phyloP scores from a whole-genome alignment of 2,113 vertebrate genomes.

The Oriolus oriolus region DNA sequence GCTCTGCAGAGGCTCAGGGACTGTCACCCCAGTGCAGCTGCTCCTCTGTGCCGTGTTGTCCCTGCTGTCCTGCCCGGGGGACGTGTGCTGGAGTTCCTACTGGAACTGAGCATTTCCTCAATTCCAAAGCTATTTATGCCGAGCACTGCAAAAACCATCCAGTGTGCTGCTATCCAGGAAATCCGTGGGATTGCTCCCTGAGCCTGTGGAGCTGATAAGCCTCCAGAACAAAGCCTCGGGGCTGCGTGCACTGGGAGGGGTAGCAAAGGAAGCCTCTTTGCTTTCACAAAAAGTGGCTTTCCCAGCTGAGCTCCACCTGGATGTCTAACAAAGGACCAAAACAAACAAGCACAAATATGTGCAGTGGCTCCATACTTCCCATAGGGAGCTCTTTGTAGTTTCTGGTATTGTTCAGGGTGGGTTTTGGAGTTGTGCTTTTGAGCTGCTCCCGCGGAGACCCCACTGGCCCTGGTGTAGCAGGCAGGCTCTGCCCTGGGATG shows the following conservation, averaged over 20 bases:
- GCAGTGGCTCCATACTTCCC: not conserved
- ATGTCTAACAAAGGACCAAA: conserved; percentile 10
- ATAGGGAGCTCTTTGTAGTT: conserved; percentile 5
- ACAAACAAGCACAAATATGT: conserved; percentile 24
- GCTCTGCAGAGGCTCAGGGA: not conserved
- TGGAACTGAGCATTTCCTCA: not conserved
- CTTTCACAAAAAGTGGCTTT: not conserved
- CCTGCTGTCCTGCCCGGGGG: not conserved
- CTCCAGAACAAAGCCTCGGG: conserved; percentile 41
- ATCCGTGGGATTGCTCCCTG: not conserved
- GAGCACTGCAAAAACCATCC: not conserved
- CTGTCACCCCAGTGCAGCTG: not conserved
- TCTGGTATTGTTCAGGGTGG: not conserved
- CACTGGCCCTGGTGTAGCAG: not conserved
- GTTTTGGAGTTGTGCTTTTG: not conserved
- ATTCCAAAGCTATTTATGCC: not conserved
- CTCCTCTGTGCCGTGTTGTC: not conserved
- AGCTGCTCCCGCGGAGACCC: not conserved
- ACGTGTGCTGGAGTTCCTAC: not conserved
- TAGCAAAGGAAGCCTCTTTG: conserved; percentile 28
- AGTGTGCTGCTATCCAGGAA: conserved; percentile 20
- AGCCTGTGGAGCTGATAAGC: conserved; percentile 27
- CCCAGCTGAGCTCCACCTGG: not conserved
- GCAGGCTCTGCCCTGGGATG: not conserved
- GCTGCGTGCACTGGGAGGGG: not conserved